Evolutionary conservation across 2,888 invertebrate genomes (phyloP).

Genomic region (Tillus elongatus): DNA sequence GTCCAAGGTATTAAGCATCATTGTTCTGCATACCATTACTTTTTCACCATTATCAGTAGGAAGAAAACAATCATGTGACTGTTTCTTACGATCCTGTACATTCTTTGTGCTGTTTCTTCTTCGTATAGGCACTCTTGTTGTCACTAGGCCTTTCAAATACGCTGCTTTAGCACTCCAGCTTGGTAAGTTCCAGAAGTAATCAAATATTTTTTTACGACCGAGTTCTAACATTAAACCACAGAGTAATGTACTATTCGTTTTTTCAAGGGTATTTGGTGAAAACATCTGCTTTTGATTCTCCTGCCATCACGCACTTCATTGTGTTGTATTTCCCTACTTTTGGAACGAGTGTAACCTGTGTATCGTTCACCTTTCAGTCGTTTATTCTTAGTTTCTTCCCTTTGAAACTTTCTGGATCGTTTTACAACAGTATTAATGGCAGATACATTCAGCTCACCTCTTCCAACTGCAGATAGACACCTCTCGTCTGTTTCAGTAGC

Average conservation of each 20-base stretch:
- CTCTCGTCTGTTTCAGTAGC: neutral
- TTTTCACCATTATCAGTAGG: conserved; percentile 5
- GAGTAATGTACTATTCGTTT: conserved; percentile 1
- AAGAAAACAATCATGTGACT: conserved; percentile 1
- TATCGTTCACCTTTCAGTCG: conserved; percentile 2
- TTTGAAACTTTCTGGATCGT: neutral
- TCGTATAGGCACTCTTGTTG: neutral
- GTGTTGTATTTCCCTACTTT: neutral
- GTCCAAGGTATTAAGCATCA: neutral
- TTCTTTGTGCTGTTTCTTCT: conserved; percentile 1
- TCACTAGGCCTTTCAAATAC: neutral
- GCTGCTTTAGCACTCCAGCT: conserved; percentile 2
- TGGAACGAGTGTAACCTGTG: neutral
- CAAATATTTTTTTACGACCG: neutral
- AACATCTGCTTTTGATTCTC: conserved; percentile 1
- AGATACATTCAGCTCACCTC: neutral
- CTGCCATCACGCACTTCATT: neutral
- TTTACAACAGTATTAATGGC: neutral
- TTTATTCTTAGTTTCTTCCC: conserved; percentile 2
- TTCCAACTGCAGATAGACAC: neutral
- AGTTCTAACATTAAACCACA: conserved; percentile 3
- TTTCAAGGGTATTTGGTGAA: neutral
- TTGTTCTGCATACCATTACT: neutral
- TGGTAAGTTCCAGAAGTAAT: conserved; percentile 2
- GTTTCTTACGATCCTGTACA: conserved; percentile 2